phyloP scores from a whole-genome alignment of 2,888 invertebrate species.

The Dendrolimus houi region DNA sequence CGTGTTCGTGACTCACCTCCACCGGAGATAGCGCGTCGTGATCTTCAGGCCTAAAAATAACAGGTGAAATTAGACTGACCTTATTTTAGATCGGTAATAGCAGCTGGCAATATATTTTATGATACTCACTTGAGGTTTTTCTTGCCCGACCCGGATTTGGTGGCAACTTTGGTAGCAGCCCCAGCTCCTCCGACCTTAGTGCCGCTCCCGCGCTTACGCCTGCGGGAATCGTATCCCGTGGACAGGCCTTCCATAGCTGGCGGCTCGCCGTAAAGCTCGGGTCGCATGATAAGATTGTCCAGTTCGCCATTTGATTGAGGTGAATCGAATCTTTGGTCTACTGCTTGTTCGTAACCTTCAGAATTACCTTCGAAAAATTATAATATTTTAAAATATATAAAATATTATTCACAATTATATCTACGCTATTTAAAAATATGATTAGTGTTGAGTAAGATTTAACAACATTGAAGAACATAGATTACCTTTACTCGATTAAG shows the following conservation, averaged over 20 bases:
- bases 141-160: conserved; percentile 63
- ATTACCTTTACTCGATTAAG: too few relatives aligned
- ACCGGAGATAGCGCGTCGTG: conserved; percentile 46
- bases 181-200: conserved; percentile 67
- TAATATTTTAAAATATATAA: too few relatives aligned
- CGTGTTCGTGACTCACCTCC: conserved; percentile 47
- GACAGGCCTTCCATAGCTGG: conserved; percentile 65
- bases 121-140: conserved; percentile 61
- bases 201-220: conserved; percentile 63
- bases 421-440: too few relatives aligned
- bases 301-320: conserved; percentile 57
- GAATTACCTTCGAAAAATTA: conserved; percentile 46
- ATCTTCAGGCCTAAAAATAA: conserved; percentile 44
- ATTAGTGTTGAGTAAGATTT: too few relatives aligned
- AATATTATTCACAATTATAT: too few relatives aligned
- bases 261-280: conserved; percentile 78
- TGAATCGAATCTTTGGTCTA: conserved; percentile 57
- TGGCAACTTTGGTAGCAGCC: conserved; percentile 66
- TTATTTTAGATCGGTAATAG: conserved; percentile 4
- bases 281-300: conserved; percentile 78
- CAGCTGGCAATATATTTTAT: conserved; percentile 1
- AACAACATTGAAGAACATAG: too few relatives aligned
- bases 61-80: conserved; percentile 1
- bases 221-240: conserved; percentile 50
- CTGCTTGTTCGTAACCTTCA: conserved; percentile 57